These are phyloP conservation scores for Pangasius mekongensis DNA, from an alignment of 2,797 vertebrate genomes.

Conservation along the genomic window DNA sequence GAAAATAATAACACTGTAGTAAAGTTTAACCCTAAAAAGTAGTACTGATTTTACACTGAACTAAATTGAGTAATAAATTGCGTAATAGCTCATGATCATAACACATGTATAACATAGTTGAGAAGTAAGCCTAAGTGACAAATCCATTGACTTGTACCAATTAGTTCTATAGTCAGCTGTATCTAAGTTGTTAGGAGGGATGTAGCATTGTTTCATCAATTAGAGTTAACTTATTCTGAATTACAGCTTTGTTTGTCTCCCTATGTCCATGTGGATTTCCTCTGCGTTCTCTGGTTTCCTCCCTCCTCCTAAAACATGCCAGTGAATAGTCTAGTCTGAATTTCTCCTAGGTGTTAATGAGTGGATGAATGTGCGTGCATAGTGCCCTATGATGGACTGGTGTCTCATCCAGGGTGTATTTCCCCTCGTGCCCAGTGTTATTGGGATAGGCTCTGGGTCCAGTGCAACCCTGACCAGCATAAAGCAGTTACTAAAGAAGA, in stretches of 20 bases:
- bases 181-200: not conserved
- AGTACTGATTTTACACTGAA: not conserved
- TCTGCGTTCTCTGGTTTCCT: not conserved
- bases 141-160: not conserved
- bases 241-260: not conserved
- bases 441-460: not conserved
- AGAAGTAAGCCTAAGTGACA: not conserved
- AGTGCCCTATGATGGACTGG: not conserved
- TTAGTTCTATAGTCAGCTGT: not conserved
- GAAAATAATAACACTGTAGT: not conserved
- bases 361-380: not conserved
- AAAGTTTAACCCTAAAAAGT: not conserved
- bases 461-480: not conserved
- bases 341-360: not conserved
- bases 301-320: not conserved
- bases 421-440: not conserved
- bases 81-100: not conserved
- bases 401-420: not conserved
- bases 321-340: not conserved
- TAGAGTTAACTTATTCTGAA: not conserved
- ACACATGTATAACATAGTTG: not conserved
- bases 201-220: not conserved
- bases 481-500: not conserved
- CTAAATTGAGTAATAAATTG: not conserved
- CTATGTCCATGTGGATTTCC: not conserved